Evolutionary conservation across 1,140 invertebrate species (phyloP).

Genomic region (Acromyrmex charruanus): DNA sequence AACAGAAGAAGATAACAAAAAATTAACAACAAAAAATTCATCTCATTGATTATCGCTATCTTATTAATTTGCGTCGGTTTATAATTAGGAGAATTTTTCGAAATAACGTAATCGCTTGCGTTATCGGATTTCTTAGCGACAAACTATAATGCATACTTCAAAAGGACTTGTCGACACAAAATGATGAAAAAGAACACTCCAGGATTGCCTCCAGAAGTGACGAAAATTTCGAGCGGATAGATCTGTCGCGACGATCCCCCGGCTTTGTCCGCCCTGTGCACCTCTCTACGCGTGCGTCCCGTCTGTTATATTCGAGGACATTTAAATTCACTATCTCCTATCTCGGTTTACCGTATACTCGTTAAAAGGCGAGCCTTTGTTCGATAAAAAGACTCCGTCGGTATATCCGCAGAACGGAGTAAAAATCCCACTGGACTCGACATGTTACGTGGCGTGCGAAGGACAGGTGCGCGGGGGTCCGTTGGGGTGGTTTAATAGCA

Average conservation of each 20-base stretch:
- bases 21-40: not conserved
- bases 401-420: constrained; percentile 51
- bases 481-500: constrained; percentile 69
- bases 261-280: constrained; percentile 48
- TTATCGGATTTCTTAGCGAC: constrained; percentile 21
- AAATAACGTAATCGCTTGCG: not conserved
- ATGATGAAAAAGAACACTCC: constrained; percentile 29
- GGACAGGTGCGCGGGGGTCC: constrained; percentile 67
- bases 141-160: constrained; percentile 27
- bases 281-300: constrained; percentile 53
- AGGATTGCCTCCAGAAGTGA: constrained; percentile 43
- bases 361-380: constrained; percentile 68
- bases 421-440: constrained; percentile 58
- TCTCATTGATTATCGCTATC: not conserved
- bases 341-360: constrained; percentile 58
- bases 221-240: constrained; percentile 55
- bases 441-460: constrained; percentile 63
- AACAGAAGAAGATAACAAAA: not conserved
- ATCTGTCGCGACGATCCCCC: constrained; percentile 53
- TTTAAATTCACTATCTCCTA: constrained; percentile 69
- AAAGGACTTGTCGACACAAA: constrained; percentile 9
- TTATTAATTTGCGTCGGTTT: not conserved
- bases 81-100: not conserved
- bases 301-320: constrained; percentile 63
- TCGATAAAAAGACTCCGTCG: constrained; percentile 68